phyloP scores from a whole-genome alignment of 2,797 vertebrate species.

The Nyctalus aviator region DNA sequence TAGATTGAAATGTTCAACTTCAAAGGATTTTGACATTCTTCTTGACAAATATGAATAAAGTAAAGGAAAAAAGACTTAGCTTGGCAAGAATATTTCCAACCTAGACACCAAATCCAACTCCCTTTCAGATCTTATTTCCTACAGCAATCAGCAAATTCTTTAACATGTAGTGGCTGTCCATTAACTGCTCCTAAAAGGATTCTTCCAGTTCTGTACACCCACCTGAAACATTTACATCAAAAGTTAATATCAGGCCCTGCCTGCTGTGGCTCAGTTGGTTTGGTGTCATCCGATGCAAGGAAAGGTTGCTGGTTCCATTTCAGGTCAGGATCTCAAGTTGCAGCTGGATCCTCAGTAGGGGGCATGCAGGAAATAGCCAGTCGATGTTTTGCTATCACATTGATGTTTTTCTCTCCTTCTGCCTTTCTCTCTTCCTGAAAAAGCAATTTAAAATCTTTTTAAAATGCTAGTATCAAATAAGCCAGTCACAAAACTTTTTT shows the following conservation, averaged over 20 bases:
- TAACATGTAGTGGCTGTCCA: neutral
- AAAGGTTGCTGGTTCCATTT: too few relatives aligned
- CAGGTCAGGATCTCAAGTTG: too few relatives aligned
- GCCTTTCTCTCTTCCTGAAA: neutral
- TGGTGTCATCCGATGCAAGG: too few relatives aligned
- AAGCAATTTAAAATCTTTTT: neutral
- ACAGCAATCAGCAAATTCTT: neutral
- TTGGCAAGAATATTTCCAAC: neutral
- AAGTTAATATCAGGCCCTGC: neutral
- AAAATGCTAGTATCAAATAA: neutral
- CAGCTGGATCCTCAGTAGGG: too few relatives aligned
- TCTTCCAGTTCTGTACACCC: neutral
- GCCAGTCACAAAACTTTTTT: neutral
- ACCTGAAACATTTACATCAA: neutral
- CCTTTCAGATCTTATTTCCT: neutral
- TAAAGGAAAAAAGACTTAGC: neutral
- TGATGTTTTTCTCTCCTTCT: neutral
- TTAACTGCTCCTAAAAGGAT: neutral
- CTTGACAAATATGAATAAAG: neutral
- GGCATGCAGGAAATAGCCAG: too few relatives aligned
- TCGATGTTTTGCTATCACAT: too few relatives aligned
- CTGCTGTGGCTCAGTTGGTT: too few relatives aligned
- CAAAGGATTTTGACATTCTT: neutral
- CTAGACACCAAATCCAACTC: neutral
- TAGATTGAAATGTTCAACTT: slow-evolving; percentile 30